phyloP scores from a whole-genome alignment of 2,113 vertebrate genomes.

The Passer domesticus region DNA sequence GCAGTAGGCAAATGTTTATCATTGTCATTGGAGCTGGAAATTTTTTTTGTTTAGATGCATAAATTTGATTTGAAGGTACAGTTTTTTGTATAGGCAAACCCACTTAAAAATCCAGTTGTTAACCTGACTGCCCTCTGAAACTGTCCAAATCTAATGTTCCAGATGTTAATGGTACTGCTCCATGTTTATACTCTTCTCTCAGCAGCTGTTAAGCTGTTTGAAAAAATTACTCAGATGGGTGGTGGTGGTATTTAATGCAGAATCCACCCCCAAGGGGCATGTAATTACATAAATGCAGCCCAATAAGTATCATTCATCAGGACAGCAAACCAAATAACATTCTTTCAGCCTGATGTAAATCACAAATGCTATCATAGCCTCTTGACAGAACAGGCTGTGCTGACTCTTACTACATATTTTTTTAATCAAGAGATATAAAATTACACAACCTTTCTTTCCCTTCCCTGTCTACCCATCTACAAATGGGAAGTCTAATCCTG shows the following conservation, averaged over 20 bases:
- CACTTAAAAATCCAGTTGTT: neutral
- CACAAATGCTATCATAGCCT: neutral
- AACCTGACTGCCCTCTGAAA: neutral
- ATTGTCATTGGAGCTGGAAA: accelerated
- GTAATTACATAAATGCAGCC: constrained; percentile 50
- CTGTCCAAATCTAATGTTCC: neutral
- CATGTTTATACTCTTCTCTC: constrained; percentile 59
- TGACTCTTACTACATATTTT: neutral
- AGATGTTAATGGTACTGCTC: constrained; percentile 36
- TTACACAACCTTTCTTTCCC: neutral
- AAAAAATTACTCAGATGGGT: constrained; percentile 78
- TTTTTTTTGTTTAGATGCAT: neutral
- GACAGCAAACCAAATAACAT: constrained; percentile 23
- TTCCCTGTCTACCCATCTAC: neutral
- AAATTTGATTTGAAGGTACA: neutral
- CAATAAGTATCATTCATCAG: constrained; percentile 51
- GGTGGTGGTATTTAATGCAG: constrained; percentile 68
- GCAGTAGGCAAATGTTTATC: neutral
- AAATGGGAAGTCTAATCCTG: neutral
- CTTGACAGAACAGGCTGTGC: constrained; percentile 12
- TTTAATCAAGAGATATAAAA: neutral
- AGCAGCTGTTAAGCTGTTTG: constrained; percentile 73
- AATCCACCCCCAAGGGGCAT: constrained; percentile 33
- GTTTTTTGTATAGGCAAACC: neutral
- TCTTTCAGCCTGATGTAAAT: constrained; percentile 29